A percentile compares a stretch with the other conserved stretches of the same genome.
phyloP scores from a whole-genome alignment of 2,888 invertebrate genomes.

The Chrysolina haemoptera region DNA sequence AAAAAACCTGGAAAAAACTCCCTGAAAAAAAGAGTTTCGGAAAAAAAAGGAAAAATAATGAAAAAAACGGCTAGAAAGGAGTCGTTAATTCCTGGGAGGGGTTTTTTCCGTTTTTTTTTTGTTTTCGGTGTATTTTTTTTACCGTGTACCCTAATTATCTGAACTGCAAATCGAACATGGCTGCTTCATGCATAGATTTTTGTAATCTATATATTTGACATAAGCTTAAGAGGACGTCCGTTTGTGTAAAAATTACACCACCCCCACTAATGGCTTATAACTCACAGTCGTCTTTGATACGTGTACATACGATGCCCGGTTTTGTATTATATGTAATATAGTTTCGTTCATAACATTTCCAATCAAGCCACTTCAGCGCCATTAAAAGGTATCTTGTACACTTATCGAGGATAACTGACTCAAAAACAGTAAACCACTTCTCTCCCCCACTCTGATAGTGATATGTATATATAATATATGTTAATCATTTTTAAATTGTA shows the following conservation, averaged over 20 bases:
- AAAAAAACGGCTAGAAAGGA: too few relatives aligned
- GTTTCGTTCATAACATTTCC: constrained; percentile 68
- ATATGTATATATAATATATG: constrained; percentile 63
- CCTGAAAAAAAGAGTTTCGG: too few relatives aligned
- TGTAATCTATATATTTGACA: neutral
- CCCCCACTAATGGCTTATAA: constrained; percentile 35
- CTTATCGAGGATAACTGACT: constrained; percentile 63
- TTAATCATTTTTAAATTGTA: constrained; percentile 62
- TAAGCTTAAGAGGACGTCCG: neutral
- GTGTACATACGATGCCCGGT: constrained; percentile 61
- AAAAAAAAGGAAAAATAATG: too few relatives aligned
- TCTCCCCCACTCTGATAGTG: constrained; percentile 61
- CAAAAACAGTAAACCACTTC: constrained; percentile 36
- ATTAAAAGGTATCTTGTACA: constrained; percentile 59
- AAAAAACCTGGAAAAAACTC: too few relatives aligned
- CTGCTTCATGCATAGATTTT: neutral
- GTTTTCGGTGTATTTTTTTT: too few relatives aligned
- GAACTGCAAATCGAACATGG: too few relatives aligned
- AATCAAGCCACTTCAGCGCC: constrained; percentile 61
- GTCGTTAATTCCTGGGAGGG: too few relatives aligned
- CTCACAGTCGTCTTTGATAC: constrained; percentile 62
- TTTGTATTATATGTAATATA: constrained; percentile 70
- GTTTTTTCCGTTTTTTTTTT: too few relatives aligned
- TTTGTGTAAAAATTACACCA: constrained; percentile 37
- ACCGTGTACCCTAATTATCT: too few relatives aligned